Conservation (phyloP, 2,888 invertebrate genomes). For the Eumerus sabulonum region DNA sequence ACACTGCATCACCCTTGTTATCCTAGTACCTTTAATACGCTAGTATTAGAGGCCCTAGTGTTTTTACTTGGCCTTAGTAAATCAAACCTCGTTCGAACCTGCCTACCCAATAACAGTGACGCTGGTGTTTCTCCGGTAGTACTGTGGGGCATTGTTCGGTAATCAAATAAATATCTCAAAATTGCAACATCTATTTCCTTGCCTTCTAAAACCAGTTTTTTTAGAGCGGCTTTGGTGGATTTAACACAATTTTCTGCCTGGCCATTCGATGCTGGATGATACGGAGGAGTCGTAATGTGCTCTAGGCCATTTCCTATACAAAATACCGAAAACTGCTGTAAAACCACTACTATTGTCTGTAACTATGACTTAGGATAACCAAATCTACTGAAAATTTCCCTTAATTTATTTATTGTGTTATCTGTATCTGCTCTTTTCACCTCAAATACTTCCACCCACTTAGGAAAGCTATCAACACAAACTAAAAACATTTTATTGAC, state of each 20-base stretch:
- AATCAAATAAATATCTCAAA: constrained; percentile 24
- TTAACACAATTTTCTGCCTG: constrained; percentile 28
- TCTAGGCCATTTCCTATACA: too few species aligned
- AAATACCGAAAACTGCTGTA: too few species aligned
- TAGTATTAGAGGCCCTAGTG: constrained; percentile 4
- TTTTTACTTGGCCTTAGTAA: constrained; percentile 12
- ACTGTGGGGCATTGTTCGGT: constrained; percentile 17
- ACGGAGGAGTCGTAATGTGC: constrained; percentile 8
- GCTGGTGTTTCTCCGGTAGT: constrained; percentile 14
- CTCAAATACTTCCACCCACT: too few species aligned
- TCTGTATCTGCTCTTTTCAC: too few species aligned
- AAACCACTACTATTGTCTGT: too few species aligned
- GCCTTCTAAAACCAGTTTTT: constrained; percentile 15
- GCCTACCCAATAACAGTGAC: constrained; percentile 15
- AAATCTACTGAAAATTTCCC: too few species aligned
- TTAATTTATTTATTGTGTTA: too few species aligned
- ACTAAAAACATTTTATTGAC: too few species aligned
- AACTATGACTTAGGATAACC: too few species aligned
- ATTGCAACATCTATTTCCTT: constrained; percentile 12
- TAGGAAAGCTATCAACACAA: too few species aligned
- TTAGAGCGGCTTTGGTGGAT: constrained; percentile 9
- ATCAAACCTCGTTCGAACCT: constrained; percentile 22
- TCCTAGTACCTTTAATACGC: too few species aligned
- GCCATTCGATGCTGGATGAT: constrained; percentile 12
- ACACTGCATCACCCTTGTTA: too few species aligned